phyloP scores from a whole-genome alignment of 2,888 invertebrate species.

The Catocala nupta region DNA sequence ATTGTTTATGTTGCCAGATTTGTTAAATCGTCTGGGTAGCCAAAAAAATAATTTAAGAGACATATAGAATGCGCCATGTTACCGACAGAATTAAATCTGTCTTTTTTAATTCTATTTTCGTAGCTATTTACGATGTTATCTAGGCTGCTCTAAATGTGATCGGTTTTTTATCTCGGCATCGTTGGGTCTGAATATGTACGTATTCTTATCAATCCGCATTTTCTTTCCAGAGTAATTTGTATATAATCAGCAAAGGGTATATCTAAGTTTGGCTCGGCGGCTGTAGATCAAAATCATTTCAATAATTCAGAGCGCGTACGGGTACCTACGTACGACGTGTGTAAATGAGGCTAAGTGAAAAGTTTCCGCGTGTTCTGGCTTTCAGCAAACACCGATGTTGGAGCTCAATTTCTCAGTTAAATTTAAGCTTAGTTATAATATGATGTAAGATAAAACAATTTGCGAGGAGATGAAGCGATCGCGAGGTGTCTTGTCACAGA shows the following conservation, averaged over 20 bases:
- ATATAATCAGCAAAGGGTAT: constrained; percentile 2
- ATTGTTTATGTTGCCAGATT: constrained; percentile 8
- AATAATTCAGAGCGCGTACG: constrained; percentile 6
- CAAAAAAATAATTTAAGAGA: constrained; percentile 37
- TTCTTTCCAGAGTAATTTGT: not conserved
- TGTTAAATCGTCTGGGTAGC: constrained; percentile 21
- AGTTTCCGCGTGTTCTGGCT: not conserved
- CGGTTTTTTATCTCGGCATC: not conserved
- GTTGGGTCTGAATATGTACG: not conserved
- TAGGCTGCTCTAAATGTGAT: not conserved
- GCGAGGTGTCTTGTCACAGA: constrained; percentile 37
- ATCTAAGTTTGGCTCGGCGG: not conserved
- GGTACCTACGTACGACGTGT: constrained; percentile 1
- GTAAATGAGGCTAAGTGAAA: constrained; percentile 10
- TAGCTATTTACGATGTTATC: constrained; percentile 14
- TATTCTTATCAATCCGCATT: not conserved
- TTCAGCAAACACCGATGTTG: constrained; percentile 1
- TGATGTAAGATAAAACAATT: constrained; percentile 31
- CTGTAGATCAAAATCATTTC: constrained; percentile 7
- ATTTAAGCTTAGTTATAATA: constrained; percentile 9
- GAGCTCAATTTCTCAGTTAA: not conserved
- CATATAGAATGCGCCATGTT: constrained; percentile 17
- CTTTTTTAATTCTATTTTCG: constrained; percentile 21
- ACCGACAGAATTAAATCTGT: constrained; percentile 22
- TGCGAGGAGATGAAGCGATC: constrained; percentile 44